Evolutionary conservation across 2,888 invertebrate species (phyloP), one percentile per base, ranked within the genome.

Genomic region (Tetropium fuscum): DNA sequence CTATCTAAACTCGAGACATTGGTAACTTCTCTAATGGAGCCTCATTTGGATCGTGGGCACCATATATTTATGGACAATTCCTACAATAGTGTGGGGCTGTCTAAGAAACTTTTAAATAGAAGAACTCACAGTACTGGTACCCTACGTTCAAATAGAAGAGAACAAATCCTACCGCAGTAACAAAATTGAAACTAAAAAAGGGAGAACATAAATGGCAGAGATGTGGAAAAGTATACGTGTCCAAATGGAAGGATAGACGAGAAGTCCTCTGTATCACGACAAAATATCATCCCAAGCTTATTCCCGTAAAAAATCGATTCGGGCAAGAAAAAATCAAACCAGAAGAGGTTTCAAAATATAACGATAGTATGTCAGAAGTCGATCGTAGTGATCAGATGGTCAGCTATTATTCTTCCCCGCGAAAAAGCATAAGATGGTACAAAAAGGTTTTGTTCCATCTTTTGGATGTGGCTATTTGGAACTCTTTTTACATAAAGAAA

Each of bases 331-430:
- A 57, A 47, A 53, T 32, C 19, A 66, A 66, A 55, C 60, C 61
- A 22, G 7, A 34, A 22, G 60, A 62, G 25, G 38, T 68, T 10
- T 13, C 41, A n/a, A 10, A 61, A n/a, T 69, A 65, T 34, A 69
- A 65, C 36, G 44, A 53, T 3, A 47, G 60, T 51, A 67, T 67
- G 66, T 64, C 65, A 11, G 63, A 59, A 22, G 44, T 54, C 25
- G 63, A 67, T 51, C 36, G 64, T 40, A 30, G 38, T 27, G 65
- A 67, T 45, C 63, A 67, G 45, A 25, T 63, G 48, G 53, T 49
- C 8, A 30, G n/a, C 15, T 62, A 64, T 20, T 64, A 64, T 43
- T 38, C 40, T 32, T 53, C 34, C 22, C 57, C 62, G 15, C 48
- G 59, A 38, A 61, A 66, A 57, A 48, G 47, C 7, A 43, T 66